phyloP scores from a whole-genome alignment of 2,888 invertebrate species.

The Venusia cambrica region DNA sequence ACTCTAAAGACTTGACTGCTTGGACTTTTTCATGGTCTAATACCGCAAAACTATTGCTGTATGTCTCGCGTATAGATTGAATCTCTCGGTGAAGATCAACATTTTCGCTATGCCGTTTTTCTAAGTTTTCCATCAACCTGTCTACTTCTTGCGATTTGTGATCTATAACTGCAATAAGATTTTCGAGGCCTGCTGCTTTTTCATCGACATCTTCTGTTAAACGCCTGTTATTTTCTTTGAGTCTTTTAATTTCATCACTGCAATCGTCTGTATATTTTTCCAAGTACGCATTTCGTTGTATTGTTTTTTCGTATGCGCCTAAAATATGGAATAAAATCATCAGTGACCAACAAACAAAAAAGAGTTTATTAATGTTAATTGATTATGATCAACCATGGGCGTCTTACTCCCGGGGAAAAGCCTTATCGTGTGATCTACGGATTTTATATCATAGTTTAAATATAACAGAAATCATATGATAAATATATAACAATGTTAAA shows the following conservation, averaged over 20 bases:
- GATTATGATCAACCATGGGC: no score
- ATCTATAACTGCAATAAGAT: constrained; percentile 46
- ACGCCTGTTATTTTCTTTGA: constrained; percentile 43
- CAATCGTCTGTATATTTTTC: constrained; percentile 50
- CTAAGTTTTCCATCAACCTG: constrained; percentile 44
- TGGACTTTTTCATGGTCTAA: constrained; percentile 51
- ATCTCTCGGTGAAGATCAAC: constrained; percentile 41
- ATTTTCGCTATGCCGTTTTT: constrained; percentile 46
- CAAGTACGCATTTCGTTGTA: constrained; percentile 51
- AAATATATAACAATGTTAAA: constrained; percentile 7
- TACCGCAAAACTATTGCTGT: constrained; percentile 37
- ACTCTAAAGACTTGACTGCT: constrained; percentile 42
- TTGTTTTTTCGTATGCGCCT: constrained; percentile 55
- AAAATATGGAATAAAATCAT: no score
- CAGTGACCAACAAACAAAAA: no score
- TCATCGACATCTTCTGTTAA: constrained; percentile 44
- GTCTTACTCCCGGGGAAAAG: no score
- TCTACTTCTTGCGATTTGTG: constrained; percentile 56
- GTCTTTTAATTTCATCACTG: constrained; percentile 40
- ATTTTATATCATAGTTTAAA: no score
- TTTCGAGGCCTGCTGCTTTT: constrained; percentile 49
- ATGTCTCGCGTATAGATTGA: constrained; percentile 40
- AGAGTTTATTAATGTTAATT: no score
- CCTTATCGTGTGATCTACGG: no score
- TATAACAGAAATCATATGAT: constrained; percentile 25